Percentiles rank a stretch among this genome's conserved stretches.
Evolutionary conservation across 2,797 vertebrate species (phyloP).

Genomic region (Cichlasoma orientale): DNA sequence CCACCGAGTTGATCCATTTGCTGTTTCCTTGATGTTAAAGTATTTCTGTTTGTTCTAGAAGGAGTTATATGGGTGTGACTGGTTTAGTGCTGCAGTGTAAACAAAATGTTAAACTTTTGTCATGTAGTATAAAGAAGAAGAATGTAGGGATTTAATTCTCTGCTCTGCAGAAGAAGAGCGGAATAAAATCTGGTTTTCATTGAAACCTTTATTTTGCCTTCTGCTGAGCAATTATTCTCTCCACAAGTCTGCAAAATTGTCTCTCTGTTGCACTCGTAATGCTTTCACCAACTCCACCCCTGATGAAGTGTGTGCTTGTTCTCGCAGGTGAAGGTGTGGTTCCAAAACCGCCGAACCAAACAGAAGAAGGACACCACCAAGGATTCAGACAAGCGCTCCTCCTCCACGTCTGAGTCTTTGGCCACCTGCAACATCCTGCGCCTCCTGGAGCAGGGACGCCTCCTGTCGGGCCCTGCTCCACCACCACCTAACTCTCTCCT

Average conservation of each 20-base stretch:
- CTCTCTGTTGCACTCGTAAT: neutral
- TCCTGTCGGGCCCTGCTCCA: slow-evolving; percentile 85
- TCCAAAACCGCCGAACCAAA: slow-evolving; percentile 97
- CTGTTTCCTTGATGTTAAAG: neutral
- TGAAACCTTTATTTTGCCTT: neutral
- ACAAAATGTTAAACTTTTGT: neutral
- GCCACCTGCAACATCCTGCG: slow-evolving; percentile 94
- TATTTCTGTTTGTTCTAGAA: neutral
- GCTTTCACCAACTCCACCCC: neutral
- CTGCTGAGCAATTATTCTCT: neutral
- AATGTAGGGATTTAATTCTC: neutral
- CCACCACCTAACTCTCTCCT: slow-evolving; percentile 84
- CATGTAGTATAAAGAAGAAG: neutral
- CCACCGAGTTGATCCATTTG: slow-evolving; percentile 31
- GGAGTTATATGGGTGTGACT: neutral
- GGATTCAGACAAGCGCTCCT: slow-evolving; percentile 89
- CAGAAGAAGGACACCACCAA: slow-evolving; percentile 98
- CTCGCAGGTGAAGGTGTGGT: slow-evolving; percentile 95
- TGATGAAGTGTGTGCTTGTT: neutral
- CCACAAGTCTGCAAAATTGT: neutral
- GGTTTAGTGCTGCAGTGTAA: neutral
- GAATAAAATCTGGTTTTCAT: neutral
- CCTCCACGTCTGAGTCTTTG: slow-evolving; percentile 87
- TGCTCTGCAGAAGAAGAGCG: neutral
- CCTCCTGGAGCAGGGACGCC: slow-evolving; percentile 91